Evolutionary conservation across 2,797 vertebrate species (phyloP).

Genomic region (Oophaga sylvatica): DNA sequence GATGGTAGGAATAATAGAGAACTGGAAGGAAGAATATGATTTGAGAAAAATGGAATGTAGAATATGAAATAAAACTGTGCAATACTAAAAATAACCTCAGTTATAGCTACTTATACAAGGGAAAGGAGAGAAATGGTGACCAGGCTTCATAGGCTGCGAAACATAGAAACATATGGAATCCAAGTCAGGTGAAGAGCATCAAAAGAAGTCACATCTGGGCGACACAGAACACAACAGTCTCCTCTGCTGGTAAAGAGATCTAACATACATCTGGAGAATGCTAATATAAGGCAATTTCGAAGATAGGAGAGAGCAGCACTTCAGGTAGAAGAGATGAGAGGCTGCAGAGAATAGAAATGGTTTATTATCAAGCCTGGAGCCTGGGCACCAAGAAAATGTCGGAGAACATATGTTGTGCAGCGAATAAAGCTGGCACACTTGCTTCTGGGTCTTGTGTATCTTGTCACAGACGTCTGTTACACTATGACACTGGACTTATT

Average conservation of each 20-base stretch:
- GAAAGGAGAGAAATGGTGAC: background rate
- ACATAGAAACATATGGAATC: conserved; percentile 30
- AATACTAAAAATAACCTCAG: background rate
- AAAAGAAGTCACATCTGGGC: conserved; percentile 24
- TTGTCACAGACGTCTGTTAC: conserved; percentile 9
- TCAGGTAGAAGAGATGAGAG: conserved; percentile 59
- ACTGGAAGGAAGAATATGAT: conserved; percentile 3
- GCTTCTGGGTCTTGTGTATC: background rate
- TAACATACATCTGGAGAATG: conserved; percentile 57
- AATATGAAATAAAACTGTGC: background rate
- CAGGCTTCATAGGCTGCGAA: background rate
- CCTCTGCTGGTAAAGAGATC: conserved; percentile 15
- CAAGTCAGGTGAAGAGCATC: conserved; percentile 37
- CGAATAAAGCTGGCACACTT: conserved; percentile 39
- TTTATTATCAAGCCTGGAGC: conserved; percentile 58
- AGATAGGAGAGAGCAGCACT: conserved; percentile 58
- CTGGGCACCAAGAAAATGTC: conserved; percentile 48
- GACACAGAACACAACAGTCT: conserved; percentile 8
- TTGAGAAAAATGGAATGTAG: conserved; percentile 13
- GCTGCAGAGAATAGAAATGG: conserved; percentile 60
- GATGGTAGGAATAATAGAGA: conserved; percentile 20
- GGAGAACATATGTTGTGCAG: conserved; percentile 42
- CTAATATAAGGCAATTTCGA: conserved; percentile 59
- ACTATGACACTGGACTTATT: background rate
- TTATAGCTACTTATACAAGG: background rate